phyloP scores from a whole-genome alignment of 2,113 vertebrate species.

The Stercorarius parasiticus region DNA sequence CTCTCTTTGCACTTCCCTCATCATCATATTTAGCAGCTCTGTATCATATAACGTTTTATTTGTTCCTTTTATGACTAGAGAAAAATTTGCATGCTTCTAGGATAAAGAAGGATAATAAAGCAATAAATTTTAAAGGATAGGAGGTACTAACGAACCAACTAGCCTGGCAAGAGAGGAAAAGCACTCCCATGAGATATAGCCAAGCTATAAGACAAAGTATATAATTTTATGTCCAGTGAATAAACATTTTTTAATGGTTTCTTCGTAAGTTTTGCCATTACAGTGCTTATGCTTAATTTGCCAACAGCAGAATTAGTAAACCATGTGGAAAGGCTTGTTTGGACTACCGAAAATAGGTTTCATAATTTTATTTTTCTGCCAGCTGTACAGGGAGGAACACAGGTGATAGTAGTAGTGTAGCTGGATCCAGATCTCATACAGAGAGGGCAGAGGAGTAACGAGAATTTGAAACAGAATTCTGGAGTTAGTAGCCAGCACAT shows the following conservation, averaged over 20 bases:
- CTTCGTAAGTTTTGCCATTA: background rate
- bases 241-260: background rate
- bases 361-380: background rate
- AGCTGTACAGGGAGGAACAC: background rate
- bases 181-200: background rate
- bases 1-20: background rate
- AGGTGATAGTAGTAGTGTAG: background rate
- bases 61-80: background rate
- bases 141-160: background rate
- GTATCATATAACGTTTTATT: background rate
- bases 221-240: background rate
- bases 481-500: background rate
- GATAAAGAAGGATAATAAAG: background rate
- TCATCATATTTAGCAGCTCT: background rate
- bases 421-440: background rate
- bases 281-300: background rate
- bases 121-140: background rate
- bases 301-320: background rate
- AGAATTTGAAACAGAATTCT: background rate
- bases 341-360: background rate
- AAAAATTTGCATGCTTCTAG: background rate
- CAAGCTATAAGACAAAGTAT: background rate
- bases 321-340: background rate
- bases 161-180: background rate
- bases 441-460: background rate